Base-by-base conservation (phyloP, 2,797 vertebrate genomes). In the Odontamblyopus lacepedii region DNA sequence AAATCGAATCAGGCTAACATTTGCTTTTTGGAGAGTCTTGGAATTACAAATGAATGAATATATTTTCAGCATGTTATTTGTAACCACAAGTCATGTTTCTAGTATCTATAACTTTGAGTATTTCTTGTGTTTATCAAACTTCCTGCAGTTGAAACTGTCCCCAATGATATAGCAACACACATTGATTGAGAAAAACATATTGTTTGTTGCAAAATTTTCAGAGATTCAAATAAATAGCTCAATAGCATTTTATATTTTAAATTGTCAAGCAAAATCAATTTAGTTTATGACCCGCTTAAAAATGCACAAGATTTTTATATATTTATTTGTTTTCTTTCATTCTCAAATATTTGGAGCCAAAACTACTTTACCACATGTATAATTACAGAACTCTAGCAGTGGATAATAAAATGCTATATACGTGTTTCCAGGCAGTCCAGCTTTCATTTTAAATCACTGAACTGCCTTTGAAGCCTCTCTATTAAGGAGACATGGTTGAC, bases 391-490 rank as follows among this genome's bases (percentile, higher is more conserved):
- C 73, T 29, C 4, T 23, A 9, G 6, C 41, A 51, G 15, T 6
- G 23, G 38, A 62, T 69, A 70, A 38, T 56, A 16, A 57, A 16
- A 63, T 8, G 51, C 62, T 63, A 44, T 61, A 23, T 48, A 19
- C 69, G 13, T 50, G 18, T 69, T 50, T 48, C 53, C 35, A 53
- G 44, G 44, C 74, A 23, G 35, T 63, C 6, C 38, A 67, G 61
- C 64, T 62, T 16, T 70, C 16, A 71, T 6, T 62, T 53, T 68
- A 23, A 64, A 72, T 60, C 53, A 48, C 60, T 44, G 26, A 66
- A 64, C 70, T 69, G 44, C 65, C 48, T 57, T 51, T 53, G 12
- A 63, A 38, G 41, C 30, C 63, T 77, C 32, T 41, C 48, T 19
- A 57, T 53, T 63, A 30, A 62, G 13, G 35, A n/a, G 50, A 18